Percentiles rank a stretch among this genome's conserved stretches.
phyloP scores from a whole-genome alignment of 2,113 vertebrate species.

The Corythornis vintsioides region DNA sequence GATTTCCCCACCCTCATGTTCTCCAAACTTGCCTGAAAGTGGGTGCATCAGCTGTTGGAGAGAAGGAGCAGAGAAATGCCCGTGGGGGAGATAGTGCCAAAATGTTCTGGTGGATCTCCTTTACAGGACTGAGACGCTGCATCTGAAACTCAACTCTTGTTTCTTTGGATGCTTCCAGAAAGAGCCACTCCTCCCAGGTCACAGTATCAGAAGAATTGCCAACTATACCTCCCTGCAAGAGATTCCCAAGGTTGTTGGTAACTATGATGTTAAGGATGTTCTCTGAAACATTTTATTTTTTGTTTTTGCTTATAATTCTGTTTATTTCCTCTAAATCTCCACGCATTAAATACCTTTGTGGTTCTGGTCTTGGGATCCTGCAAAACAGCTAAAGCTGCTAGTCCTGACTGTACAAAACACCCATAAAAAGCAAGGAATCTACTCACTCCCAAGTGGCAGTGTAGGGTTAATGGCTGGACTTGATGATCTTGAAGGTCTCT shows the following conservation, averaged over 20 bases:
- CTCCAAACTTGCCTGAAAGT: conserved; percentile 15
- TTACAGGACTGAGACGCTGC: neutral
- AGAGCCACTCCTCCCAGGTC: conserved; percentile 5
- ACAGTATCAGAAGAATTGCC: conserved; percentile 18
- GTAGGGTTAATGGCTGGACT: too few relatives aligned
- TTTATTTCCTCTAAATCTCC: neutral
- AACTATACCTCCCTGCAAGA: conserved; percentile 37
- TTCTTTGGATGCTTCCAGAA: conserved; percentile 36
- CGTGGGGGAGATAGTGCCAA: neutral
- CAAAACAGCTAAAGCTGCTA: neutral
- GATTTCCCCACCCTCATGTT: neutral
- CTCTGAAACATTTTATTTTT: neutral
- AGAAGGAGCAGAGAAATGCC: neutral
- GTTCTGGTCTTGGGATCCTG: neutral
- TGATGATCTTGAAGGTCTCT: too few relatives aligned
- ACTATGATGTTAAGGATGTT: neutral
- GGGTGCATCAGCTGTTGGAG: neutral
- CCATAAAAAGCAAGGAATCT: neutral
- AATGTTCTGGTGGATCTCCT: neutral
- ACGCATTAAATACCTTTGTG: neutral
- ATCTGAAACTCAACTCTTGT: conserved; percentile 12
- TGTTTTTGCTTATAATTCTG: neutral
- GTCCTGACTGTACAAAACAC: neutral
- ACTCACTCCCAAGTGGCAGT: neutral
- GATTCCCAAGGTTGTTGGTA: conserved; percentile 20